Evolutionary conservation across 1,140 invertebrate species (phyloP), one percentile per base, ranked within the genome.

Genomic region (Drosophila lacertosa): DNA sequence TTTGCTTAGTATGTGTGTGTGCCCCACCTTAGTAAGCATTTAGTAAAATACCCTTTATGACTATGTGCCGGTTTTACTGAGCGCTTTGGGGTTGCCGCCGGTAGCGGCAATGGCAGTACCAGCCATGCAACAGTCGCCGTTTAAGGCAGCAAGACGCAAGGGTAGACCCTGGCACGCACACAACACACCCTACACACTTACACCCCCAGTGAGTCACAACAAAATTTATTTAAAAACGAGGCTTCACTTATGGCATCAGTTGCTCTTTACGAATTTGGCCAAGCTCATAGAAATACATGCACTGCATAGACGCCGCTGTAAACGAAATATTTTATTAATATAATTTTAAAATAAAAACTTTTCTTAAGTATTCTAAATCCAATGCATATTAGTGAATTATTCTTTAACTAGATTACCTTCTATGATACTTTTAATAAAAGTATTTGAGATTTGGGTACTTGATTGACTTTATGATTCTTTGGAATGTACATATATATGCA

Each of bases 311-410:
- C 29, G 22, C 29, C 40, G 3, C n/a, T 4, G 15, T 57, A 62
- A 40, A 59, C 54, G 69, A 74, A 77, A 81, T 74, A 75, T 82
- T 70, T 59, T 63, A 82, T 55, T 74, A 69, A 78, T 13, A 45
- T 13, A 15, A 6, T 13, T 22, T 7, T 24, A 26, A 47, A 20
- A 44, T 44, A n/a, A 20, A 44, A 44, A 18, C n/a, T n/a, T n/a
- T n/a, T n/a, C n/a, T n/a, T n/a, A n/a, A n/a, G n/a, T n/a, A n/a
- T n/a, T n/a, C n/a, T n/a, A n/a, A n/a, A n/a, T n/a, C n/a, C n/a
- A n/a, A n/a, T n/a, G n/a, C n/a, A n/a, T n/a, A n/a, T n/a, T n/a
- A n/a, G n/a, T n/a, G n/a, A n/a, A n/a, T n/a, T n/a, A n/a, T n/a
- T n/a, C n/a, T n/a, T n/a, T n/a, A n/a, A n/a, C n/a, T n/a, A n/a